phyloP scores from a whole-genome alignment of 1,140 invertebrate species.

The Scaptomyza montana region DNA sequence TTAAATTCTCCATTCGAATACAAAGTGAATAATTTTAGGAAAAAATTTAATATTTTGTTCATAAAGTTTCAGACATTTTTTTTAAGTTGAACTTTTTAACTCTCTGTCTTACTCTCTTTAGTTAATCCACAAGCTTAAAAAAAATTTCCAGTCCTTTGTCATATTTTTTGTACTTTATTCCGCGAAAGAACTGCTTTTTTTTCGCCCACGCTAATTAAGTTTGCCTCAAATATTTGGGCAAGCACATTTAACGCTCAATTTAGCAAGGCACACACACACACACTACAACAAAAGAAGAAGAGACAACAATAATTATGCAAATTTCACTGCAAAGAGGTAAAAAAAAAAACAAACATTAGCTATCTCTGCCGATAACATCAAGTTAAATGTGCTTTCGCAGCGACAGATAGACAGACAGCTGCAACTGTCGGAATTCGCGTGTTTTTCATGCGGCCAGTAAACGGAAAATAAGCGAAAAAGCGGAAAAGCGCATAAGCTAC shows the following conservation, averaged over 20 bases:
- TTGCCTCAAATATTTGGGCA: constrained; percentile 66
- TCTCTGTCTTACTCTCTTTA: no score
- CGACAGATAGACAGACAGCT: constrained; percentile 20
- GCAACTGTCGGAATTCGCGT: constrained; percentile 66
- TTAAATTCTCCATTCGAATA: no score
- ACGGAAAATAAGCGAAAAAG: constrained; percentile 30
- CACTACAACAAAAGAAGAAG: constrained; percentile 31
- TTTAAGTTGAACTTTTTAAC: no score
- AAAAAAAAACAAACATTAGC: constrained; percentile 19
- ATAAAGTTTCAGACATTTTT: no score
- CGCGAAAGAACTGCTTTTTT: not conserved
- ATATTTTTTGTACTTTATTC: no score
- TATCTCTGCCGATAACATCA: constrained; percentile 52
- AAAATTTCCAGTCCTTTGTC: no score
- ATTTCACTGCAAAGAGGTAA: constrained; percentile 40
- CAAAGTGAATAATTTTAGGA: no score
- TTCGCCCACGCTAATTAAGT: constrained; percentile 56
- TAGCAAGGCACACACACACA: constrained; percentile 38
- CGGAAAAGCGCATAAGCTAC: constrained; percentile 78
- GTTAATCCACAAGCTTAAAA: no score
- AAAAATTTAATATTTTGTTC: no score
- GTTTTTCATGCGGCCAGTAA: constrained; percentile 11
- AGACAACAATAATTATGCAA: constrained; percentile 73
- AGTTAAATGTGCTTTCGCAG: constrained; percentile 23
- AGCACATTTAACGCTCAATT: constrained; percentile 72